These are phyloP conservation scores for Anoplophora glabripennis DNA, from an alignment of 1,140 invertebrate species.

Conservation along the genomic window DNA sequence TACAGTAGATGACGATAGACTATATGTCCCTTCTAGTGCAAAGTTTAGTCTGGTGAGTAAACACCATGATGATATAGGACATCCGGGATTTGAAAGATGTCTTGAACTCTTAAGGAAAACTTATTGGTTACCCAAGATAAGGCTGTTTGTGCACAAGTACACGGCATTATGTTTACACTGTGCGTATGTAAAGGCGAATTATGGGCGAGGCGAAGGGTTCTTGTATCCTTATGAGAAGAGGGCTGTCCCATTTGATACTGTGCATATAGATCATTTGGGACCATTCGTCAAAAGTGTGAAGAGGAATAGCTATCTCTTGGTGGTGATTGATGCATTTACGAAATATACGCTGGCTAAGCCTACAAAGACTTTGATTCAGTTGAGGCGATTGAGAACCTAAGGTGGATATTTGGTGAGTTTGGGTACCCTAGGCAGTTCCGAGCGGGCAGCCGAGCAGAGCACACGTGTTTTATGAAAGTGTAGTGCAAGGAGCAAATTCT, in stretches of 20 bases:
- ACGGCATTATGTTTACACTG: constrained; percentile 2
- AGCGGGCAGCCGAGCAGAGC: too few species aligned
- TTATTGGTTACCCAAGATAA: constrained; percentile 41
- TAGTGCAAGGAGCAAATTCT: too few species aligned
- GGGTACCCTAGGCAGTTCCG: constrained; percentile 29
- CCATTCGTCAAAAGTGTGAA: constrained; percentile 29
- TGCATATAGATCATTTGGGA: constrained; percentile 38
- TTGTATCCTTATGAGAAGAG: constrained; percentile 15
- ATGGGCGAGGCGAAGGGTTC: constrained; percentile 6
- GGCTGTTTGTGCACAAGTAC: background rate
- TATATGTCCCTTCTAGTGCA: constrained; percentile 37
- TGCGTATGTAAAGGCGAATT: background rate
- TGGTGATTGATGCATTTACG: constrained; percentile 44
- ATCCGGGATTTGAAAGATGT: constrained; percentile 40
- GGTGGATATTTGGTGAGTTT: constrained; percentile 20
- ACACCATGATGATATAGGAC: constrained; percentile 42
- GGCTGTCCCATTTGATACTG: constrained; percentile 25
- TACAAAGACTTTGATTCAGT: background rate
- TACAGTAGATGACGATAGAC: constrained; percentile 29
- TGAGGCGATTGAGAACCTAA: too few species aligned
- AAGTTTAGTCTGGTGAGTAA: constrained; percentile 35
- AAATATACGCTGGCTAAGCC: constrained; percentile 33
- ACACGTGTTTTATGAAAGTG: too few species aligned
- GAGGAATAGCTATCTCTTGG: constrained; percentile 41
- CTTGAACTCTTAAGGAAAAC: constrained; percentile 29